These are phyloP conservation scores for Cyprinodon diabolis DNA, from an alignment of 2,797 vertebrate species.

Conservation along the genomic window DNA sequence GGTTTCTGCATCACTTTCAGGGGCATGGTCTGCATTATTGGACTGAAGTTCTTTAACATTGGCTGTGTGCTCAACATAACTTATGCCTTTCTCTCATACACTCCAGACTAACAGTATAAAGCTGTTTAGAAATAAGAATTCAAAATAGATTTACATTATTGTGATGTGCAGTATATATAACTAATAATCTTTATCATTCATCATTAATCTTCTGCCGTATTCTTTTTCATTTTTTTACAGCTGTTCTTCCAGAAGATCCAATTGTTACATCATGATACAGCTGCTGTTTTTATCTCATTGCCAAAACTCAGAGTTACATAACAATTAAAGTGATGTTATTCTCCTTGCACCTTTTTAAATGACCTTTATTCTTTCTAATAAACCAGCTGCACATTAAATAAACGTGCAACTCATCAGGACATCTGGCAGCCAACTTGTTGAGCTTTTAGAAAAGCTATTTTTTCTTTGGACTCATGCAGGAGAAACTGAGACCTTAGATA, in stretches of 20 bases:
- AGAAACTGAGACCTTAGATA: conserved; percentile 22
- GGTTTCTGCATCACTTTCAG: no score
- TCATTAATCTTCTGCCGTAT: not conserved
- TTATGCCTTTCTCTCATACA: no score
- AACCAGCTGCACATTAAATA: conserved; percentile 48
- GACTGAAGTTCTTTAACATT: no score
- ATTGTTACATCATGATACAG: conserved; percentile 8
- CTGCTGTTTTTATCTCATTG: conserved; percentile 6
- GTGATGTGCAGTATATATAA: not conserved
- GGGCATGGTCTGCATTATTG: no score
- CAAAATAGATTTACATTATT: not conserved
- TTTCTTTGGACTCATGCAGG: conserved; percentile 8
- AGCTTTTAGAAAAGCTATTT: conserved; percentile 22
- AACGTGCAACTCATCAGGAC: not conserved
- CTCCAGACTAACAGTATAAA: not conserved
- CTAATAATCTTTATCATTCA: not conserved
- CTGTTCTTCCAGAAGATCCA: not conserved
- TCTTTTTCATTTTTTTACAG: not conserved
- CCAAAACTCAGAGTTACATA: conserved; percentile 25
- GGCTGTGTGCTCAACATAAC: no score
- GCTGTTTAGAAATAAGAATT: not conserved
- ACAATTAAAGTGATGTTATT: conserved; percentile 31
- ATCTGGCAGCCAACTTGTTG: conserved; percentile 23
- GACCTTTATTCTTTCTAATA: conserved; percentile 9
- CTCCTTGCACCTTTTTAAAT: conserved; percentile 5